Conservation (phyloP, 2,113 vertebrate species). For the Mixornis gularis region DNA sequence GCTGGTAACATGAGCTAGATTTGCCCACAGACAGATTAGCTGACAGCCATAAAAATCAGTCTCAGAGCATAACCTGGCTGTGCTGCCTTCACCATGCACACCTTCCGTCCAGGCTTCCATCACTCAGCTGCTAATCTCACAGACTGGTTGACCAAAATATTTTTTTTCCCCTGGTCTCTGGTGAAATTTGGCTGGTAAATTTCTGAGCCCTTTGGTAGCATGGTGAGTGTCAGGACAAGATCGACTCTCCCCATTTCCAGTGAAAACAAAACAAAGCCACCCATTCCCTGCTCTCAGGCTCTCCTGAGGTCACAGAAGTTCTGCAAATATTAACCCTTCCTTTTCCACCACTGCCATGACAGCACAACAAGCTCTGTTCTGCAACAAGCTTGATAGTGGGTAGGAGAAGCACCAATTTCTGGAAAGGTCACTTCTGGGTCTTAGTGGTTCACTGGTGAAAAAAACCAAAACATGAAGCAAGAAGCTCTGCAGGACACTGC, state of each 20-base stretch:
- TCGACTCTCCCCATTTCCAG: background rate
- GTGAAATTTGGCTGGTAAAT: conserved; percentile 20
- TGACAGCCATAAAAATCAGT: conserved; percentile 60
- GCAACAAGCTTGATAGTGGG: background rate
- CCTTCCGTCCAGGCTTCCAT: background rate
- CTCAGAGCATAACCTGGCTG: conserved; percentile 40
- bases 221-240: background rate
- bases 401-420: background rate
- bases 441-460: background rate
- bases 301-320: background rate
- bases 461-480: background rate
- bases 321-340: background rate
- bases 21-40: conserved; percentile 48
- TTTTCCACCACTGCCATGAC: background rate
- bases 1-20: conserved; percentile 56
- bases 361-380: background rate
- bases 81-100: background rate
- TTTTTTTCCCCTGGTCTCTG: background rate
- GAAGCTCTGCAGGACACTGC: background rate
- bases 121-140: background rate
- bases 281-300: background rate
- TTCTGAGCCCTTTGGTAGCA: conserved; percentile 41
- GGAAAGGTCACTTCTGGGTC: background rate
- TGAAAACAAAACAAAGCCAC: background rate
- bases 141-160: background rate